Evolutionary conservation across 2,113 vertebrate genomes (phyloP).

Genomic region (Vulpes ferrilata): DNA sequence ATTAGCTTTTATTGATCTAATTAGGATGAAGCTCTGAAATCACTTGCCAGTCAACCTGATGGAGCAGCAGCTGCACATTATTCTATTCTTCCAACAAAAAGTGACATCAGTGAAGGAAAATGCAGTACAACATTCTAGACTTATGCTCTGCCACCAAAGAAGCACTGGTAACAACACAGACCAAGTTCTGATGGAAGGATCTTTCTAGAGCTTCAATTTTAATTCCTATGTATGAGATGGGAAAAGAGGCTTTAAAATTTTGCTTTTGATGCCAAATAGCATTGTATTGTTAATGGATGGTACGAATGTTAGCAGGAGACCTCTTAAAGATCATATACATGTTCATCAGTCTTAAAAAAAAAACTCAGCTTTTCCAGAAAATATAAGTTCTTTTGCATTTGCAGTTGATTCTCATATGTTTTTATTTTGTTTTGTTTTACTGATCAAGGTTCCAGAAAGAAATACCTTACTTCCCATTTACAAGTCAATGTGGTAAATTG

Average conservation of each 20-base stretch:
- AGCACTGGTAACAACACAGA: background rate
- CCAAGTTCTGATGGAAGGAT: accelerated
- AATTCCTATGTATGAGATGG: background rate
- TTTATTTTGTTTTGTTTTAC: background rate
- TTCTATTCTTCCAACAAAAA: slow-evolving; percentile 29
- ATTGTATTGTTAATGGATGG: background rate
- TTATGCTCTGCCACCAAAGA: background rate
- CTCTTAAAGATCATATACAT: background rate
- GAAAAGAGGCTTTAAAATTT: background rate
- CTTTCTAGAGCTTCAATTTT: background rate
- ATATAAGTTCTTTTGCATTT: background rate
- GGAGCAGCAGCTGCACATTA: slow-evolving; percentile 50
- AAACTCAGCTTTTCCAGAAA: background rate
- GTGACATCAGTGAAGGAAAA: background rate
- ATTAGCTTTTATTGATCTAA: slow-evolving; percentile 84
- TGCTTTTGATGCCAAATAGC: background rate
- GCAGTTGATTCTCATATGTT: background rate
- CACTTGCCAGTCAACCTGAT: slow-evolving; percentile 73
- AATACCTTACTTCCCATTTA: background rate
- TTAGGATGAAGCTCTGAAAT: slow-evolving; percentile 78
- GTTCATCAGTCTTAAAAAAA: background rate
- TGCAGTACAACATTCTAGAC: background rate
- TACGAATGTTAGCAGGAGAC: background rate
- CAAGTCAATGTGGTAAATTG: background rate
- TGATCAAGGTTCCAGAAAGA: slow-evolving; percentile 41